These are phyloP conservation scores for Euplagia quadripunctaria DNA, from an alignment of 2,888 invertebrate species.

Conservation along the genomic window DNA sequence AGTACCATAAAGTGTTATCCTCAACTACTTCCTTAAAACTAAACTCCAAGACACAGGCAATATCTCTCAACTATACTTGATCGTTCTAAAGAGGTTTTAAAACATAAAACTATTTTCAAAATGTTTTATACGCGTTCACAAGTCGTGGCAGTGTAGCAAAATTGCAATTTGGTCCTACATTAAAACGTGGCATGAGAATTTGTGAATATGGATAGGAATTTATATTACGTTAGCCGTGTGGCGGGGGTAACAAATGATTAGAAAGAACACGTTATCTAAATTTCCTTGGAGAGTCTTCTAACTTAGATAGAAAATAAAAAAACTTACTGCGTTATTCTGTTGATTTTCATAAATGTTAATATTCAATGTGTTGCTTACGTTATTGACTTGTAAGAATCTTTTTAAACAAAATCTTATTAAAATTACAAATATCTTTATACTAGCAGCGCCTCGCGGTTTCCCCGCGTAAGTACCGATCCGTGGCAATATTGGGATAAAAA, in stretches of 20 bases:
- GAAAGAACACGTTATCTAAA: slow-evolving; percentile 5
- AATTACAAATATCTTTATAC: too few relatives aligned
- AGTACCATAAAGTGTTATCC: slow-evolving; percentile 3
- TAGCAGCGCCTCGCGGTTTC: too few relatives aligned
- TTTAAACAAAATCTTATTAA: too few relatives aligned
- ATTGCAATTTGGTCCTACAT: slow-evolving; percentile 81
- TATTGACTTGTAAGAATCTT: too few relatives aligned
- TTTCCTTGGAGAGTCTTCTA: slow-evolving; percentile 15
- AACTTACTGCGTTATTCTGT: too few relatives aligned
- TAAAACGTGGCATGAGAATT: slow-evolving; percentile 78
- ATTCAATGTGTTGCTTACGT: too few relatives aligned
- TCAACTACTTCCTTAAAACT: neutral
- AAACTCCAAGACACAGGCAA: slow-evolving; percentile 3
- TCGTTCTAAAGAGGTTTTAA: slow-evolving; percentile 36
- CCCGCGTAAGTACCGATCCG: too few relatives aligned
- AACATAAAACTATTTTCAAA: slow-evolving; percentile 60
- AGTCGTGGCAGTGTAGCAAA: slow-evolving; percentile 65
- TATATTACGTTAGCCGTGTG: slow-evolving; percentile 73
- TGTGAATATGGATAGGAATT: slow-evolving; percentile 86
- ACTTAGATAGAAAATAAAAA: neutral
- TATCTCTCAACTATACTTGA: slow-evolving; percentile 15
- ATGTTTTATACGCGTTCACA: slow-evolving; percentile 62
- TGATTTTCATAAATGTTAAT: too few relatives aligned
- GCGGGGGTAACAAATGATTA: slow-evolving; percentile 10
- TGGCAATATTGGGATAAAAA: too few relatives aligned